These are phyloP conservation scores for Aproaerema taeniolella DNA, from an alignment of 2,888 invertebrate genomes.

Conservation along the genomic window DNA sequence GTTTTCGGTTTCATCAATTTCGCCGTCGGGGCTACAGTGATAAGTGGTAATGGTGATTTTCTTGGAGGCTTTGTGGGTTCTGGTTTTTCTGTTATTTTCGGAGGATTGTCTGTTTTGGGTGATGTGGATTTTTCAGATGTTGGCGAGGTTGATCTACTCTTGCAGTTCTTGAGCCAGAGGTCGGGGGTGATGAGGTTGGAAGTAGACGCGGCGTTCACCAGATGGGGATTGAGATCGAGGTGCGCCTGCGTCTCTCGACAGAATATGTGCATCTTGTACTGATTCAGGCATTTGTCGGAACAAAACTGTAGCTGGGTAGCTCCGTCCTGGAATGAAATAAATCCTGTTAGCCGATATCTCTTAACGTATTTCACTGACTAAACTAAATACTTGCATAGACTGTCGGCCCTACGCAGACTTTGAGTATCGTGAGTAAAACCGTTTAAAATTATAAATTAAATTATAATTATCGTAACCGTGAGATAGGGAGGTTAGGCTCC, in stretches of 20 bases:
- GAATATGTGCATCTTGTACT: constrained; percentile 98
- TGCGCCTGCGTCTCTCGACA: constrained; percentile 96
- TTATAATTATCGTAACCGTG: too few species aligned
- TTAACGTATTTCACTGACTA: not conserved
- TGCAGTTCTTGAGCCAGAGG: constrained; percentile 91
- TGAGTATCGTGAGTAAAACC: too few species aligned
- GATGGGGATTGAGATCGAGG: constrained; percentile 88
- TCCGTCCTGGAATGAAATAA: constrained; percentile 81
- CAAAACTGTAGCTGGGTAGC: constrained; percentile 94
- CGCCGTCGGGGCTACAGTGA: constrained; percentile 81
- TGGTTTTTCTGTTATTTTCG: constrained; percentile 40
- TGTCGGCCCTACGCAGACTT: too few species aligned
- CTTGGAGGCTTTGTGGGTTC: constrained; percentile 41
- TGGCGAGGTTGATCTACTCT: constrained; percentile 80
- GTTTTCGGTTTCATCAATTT: constrained; percentile 77
- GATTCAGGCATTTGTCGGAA: constrained; percentile 95
- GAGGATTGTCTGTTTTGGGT: constrained; percentile 58
- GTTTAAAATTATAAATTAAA: too few species aligned
- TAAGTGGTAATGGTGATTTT: constrained; percentile 78
- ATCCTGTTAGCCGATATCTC: not conserved
- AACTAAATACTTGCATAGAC: too few species aligned
- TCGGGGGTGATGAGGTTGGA: constrained; percentile 90
- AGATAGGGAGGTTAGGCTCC: too few species aligned
- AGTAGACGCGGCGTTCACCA: constrained; percentile 70
- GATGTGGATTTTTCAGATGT: constrained; percentile 75